These are phyloP conservation scores for Aleiodes sp. DNA, from an alignment of 1,140 invertebrate genomes.

Conservation along the genomic window DNA sequence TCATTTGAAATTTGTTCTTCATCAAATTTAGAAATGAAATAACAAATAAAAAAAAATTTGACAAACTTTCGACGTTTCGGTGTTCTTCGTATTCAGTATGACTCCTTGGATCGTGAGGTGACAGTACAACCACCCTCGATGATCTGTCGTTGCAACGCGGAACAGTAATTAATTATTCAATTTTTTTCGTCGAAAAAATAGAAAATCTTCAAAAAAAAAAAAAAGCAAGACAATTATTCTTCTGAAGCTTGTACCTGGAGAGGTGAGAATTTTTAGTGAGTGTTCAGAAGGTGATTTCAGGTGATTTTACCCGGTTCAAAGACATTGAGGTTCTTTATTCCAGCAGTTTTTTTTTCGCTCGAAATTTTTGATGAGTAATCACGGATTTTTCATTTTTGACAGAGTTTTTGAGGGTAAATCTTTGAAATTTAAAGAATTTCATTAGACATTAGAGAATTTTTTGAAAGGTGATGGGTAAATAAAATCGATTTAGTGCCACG, in stretches of 20 bases:
- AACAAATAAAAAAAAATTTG: not conserved
- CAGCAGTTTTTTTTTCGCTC: too few relatives aligned
- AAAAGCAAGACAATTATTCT: too few relatives aligned
- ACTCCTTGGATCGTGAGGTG: slow-evolving; percentile 13
- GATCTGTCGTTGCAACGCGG: not conserved
- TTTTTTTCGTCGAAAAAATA: not conserved
- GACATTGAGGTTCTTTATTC: too few relatives aligned
- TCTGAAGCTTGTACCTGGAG: too few relatives aligned
- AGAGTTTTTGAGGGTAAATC: not conserved
- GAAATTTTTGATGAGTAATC: too few relatives aligned
- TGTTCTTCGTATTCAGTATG: not conserved
- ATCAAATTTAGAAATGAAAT: not conserved
- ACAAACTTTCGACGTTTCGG: not conserved
- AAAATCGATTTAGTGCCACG: slow-evolving; percentile 8
- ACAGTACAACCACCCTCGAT: slow-evolving; percentile 28
- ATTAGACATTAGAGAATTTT: not conserved
- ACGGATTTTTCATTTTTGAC: too few relatives aligned
- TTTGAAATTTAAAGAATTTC: not conserved
- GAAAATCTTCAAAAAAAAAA: not conserved
- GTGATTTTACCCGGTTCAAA: too few relatives aligned
- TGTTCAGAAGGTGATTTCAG: too few relatives aligned
- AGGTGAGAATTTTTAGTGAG: too few relatives aligned
- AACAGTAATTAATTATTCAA: not conserved
- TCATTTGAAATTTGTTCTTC: not conserved
- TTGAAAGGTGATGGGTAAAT: not conserved